Evolutionary conservation across 1,140 invertebrate genomes (phyloP).

Genomic region (Pentalonia nigronervosa): DNA sequence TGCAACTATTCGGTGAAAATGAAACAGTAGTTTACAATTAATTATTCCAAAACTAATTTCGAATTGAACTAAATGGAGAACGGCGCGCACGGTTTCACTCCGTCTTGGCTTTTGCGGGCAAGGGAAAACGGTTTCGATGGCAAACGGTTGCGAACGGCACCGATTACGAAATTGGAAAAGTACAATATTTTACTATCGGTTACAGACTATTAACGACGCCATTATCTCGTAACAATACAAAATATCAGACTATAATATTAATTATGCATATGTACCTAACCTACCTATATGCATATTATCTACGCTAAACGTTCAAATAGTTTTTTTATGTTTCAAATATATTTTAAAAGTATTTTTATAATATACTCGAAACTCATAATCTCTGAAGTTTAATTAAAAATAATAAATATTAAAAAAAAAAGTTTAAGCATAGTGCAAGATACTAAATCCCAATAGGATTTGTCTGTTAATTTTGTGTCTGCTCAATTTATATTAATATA

Average conservation of each 20-base stretch:
- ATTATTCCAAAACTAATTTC: conserved; percentile 53
- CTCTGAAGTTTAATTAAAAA: background rate
- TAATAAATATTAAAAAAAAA: background rate
- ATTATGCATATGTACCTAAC: too few species aligned
- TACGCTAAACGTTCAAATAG: background rate
- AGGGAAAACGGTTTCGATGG: background rate
- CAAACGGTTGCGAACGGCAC: background rate
- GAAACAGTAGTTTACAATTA: conserved; percentile 39
- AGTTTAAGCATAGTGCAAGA: background rate
- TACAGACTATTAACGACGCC: background rate
- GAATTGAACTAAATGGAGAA: conserved; percentile 14
- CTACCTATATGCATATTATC: background rate
- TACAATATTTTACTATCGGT: background rate
- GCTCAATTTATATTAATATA: background rate
- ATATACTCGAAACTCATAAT: too few species aligned
- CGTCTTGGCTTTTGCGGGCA: background rate
- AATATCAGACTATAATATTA: background rate
- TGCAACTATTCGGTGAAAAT: conserved; percentile 7
- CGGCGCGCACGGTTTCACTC: background rate
- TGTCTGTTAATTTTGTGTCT: background rate
- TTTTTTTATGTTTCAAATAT: background rate
- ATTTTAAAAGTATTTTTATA: background rate
- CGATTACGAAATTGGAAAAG: background rate
- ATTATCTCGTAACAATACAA: background rate
- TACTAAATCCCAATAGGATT: background rate